Evolutionary conservation across 2,888 invertebrate species (phyloP).

Genomic region (Neoaliturus tenellus): DNA sequence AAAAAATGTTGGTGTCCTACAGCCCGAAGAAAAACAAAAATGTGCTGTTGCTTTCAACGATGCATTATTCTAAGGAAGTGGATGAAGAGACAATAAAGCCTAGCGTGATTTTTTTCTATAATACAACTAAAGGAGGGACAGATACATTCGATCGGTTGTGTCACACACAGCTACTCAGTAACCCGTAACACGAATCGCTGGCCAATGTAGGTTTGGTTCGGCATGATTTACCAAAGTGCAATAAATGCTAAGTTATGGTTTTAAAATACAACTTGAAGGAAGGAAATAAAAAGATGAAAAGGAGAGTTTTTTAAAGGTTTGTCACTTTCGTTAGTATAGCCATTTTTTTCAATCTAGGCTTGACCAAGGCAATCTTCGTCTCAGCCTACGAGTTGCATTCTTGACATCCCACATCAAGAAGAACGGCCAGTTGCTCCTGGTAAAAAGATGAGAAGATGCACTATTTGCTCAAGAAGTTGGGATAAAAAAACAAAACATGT

Average conservation of each 20-base stretch:
- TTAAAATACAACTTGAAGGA: conserved; percentile 50
- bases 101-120: conserved; percentile 65
- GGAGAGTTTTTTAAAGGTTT: conserved; percentile 49
- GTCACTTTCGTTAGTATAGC: conserved; percentile 41
- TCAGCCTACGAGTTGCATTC: background rate
- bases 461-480: too few relatives aligned
- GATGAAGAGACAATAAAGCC: conserved; percentile 66
- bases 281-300: conserved; percentile 47
- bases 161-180: conserved; percentile 63
- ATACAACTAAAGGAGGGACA: conserved; percentile 67
- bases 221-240: conserved; percentile 56
- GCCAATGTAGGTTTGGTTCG: conserved; percentile 64
- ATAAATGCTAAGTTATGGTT: conserved; percentile 56
- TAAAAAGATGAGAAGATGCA: too few relatives aligned
- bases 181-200: conserved; percentile 65
- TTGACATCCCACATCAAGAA: too few relatives aligned
- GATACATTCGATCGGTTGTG: conserved; percentile 67
- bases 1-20: conserved; percentile 66
- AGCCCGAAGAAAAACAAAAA: conserved; percentile 65
- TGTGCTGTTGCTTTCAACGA: conserved; percentile 67
- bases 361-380: background rate
- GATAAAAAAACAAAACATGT: too few relatives aligned
- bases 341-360: conserved; percentile 39
- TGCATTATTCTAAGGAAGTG: conserved; percentile 64
- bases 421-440: too few relatives aligned